Base-by-base conservation (phyloP, 2,888 invertebrate genomes). In the Graphium colonna region DNA sequence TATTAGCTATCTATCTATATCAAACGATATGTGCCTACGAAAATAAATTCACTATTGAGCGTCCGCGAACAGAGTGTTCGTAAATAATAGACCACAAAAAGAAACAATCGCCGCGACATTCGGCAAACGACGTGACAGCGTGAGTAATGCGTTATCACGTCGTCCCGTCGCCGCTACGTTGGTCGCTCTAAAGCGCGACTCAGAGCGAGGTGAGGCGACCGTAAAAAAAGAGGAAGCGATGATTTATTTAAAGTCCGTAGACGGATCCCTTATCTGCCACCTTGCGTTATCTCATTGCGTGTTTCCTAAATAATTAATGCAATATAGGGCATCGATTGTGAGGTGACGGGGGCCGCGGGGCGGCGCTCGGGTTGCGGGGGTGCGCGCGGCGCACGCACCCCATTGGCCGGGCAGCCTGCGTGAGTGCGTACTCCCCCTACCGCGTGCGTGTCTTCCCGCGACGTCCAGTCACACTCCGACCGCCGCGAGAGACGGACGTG, bases 261-360 rank as follows among this genome's bases (percentile, higher is more conserved):
- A 70, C 36, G 12, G 83, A 84, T 83, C 83, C 81, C 79, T 88
- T 87, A 88, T 87, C 90, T 88, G 82, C 81, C 85, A 86, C 82
- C 85, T 88, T 77, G 80, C 82, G 88, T 88, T 90, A 89, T 89
- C 88, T 88, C 87, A 89, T 90, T 88, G 90, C 89, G 90, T 90
- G 90, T 87, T 90, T 89, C 88, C 87, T 88, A 88, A 90, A 90
- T 90, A 90, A 90, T 90, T 90, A 90, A 90, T 90, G 90, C 89
- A 89, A 88, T 88, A 87, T 88, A 88, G 88, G 89, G 88, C 89
- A 89, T 88, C 88, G 88, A 89, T 88, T 88, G 87, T 88, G 82
- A 88, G 87, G 87, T 86, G 89, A 80, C 79, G 82, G 85, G 71
- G 81, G 75, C 71, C 60, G 82, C 75, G 73, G 81, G 81, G 80